These are phyloP conservation scores for Microcebus ravelobensis DNA, from an alignment of 2,113 vertebrate genomes.

Conservation along the genomic window DNA sequence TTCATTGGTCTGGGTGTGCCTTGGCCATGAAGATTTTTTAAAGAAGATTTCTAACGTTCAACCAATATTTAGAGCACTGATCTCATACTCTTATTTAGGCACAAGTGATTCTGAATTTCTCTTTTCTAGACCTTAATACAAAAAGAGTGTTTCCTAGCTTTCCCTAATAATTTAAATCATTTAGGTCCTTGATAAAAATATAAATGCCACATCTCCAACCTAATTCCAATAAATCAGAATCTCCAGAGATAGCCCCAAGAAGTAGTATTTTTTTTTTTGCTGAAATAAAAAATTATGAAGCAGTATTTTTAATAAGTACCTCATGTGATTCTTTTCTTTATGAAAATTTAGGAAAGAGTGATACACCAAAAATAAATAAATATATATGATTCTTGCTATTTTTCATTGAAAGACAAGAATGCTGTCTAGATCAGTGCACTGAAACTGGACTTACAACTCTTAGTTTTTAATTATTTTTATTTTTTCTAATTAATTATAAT, in stretches of 20 bases:
- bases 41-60: not conserved
- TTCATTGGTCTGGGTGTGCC: not conserved
- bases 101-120: not conserved
- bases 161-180: not conserved
- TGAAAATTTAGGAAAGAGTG: not conserved
- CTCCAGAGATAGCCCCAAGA: not conserved
- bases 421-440: not conserved
- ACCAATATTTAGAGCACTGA: not conserved
- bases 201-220: not conserved
- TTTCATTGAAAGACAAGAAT: not conserved
- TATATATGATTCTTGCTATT: not conserved
- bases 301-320: not conserved
- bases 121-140: not conserved
- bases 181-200: not conserved
- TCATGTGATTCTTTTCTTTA: not conserved
- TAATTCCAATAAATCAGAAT: constrained; percentile 21
- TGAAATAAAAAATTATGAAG: too few relatives aligned
- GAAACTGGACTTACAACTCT: not conserved
- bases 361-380: not conserved
- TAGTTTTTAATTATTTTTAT: not conserved
- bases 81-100: not conserved
- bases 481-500: constrained; percentile 1
- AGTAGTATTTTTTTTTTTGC: not conserved
- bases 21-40: not conserved
- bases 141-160: not conserved